Base-by-base conservation (phyloP, 2,113 vertebrate species). In the Neotoma lepida region DNA sequence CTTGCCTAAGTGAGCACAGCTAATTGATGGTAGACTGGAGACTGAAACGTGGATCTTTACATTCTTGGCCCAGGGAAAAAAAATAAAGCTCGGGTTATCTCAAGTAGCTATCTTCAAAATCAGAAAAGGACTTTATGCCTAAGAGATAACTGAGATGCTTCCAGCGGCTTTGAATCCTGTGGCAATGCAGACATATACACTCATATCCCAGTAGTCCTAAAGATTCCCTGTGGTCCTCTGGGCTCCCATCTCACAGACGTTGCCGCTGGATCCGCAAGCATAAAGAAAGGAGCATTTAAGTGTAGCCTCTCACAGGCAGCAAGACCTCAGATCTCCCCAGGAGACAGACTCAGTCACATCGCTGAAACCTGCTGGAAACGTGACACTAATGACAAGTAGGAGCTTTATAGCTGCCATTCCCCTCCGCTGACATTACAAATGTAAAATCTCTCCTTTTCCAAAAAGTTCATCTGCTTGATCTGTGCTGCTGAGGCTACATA, bases 381-480 rank as follows among this genome's bases (percentile, higher is more conserved):
- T 95, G 96, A 97, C 78, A 13, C 68, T 89, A 92, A 91, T 94
- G 93, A n/a, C 87, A 95, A 95, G 63, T 15, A 76, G 84, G 56
- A 91, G 78, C 39, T 95, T 91, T 86, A 95, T 30, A 89, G 68
- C 78, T 76, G 56, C 54, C 51, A 44, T 70, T 95, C 95, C 78
- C 96, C 93, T 90, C 90, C 80, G 81, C 92, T 96, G 94, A 92
- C 80, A 90, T 92, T 96, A 96, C 85, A 96, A 93, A 94, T 86
- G 85, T 90, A 92, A 95, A 93, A 89, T 9, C 46, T 93, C 58
- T 94, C 92, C 24, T 81, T 91, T 94, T 51, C 80, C 58, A 39
- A 35, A 46, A 95, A 93, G 89, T 94, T 94, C 85, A 95, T 71
- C 39, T 61, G 44, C 89, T 95, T 96, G 61, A 93, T 96, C 76